Conservation (phyloP, 64 coral and sea anemone genomes). For the Astreopora myriophthalma region DNA sequence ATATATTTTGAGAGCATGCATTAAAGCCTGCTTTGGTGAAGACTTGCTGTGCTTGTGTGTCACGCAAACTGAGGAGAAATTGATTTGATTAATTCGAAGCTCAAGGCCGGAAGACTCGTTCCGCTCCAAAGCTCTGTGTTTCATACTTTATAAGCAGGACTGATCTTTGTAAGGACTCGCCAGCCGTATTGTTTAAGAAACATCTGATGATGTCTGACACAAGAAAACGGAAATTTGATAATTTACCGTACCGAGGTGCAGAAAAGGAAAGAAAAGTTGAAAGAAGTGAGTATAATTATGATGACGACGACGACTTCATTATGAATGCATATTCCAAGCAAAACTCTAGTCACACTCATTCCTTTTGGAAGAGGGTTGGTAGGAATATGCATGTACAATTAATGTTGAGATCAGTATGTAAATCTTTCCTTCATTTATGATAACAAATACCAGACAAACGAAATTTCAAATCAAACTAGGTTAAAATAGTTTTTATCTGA, state of each 20-base stretch:
- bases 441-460: too few species aligned
- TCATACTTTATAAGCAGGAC: not conserved
- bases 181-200: not conserved
- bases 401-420: too few species aligned
- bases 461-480: too few species aligned
- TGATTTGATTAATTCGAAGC: not conserved
- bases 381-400: too few species aligned
- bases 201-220: not conserved
- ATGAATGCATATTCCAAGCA: too few species aligned
- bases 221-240: not conserved
- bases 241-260: not conserved
- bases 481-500: too few species aligned
- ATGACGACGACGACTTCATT: too few species aligned
- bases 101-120: not conserved
- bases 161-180: not conserved
- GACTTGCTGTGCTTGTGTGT: too few species aligned
- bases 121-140: not conserved
- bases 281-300: constrained; percentile 4
- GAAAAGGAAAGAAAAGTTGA: not conserved
- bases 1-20: not conserved
- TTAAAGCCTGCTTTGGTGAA: too few species aligned
- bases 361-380: too few species aligned
- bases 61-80: not conserved
- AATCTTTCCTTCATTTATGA: too few species aligned
- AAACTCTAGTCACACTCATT: too few species aligned